A percentile compares a stretch with the other conserved stretches of the same genome.
These are phyloP conservation scores for Drosophila lacertosa DNA, from an alignment of 1,140 invertebrate genomes.

Conservation along the genomic window DNA sequence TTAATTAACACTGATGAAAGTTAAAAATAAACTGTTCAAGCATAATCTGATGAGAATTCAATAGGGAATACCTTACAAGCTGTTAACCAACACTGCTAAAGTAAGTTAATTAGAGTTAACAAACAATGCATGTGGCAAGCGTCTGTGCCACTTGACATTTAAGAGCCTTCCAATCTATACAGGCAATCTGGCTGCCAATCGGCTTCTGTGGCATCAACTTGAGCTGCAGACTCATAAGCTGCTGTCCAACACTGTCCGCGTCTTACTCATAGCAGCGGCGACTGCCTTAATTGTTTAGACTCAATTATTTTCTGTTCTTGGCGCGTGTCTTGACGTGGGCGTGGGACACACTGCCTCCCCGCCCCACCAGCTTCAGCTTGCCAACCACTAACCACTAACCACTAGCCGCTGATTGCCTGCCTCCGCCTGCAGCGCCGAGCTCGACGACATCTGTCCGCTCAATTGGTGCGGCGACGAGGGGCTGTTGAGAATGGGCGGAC, in stretches of 20 bases:
- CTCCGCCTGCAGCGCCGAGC: constrained; percentile 2
- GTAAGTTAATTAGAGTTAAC: too few relatives aligned
- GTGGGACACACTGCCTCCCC: constrained; percentile 66
- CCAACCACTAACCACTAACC: constrained; percentile 25
- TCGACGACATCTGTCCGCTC: constrained; percentile 37
- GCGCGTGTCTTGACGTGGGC: constrained; percentile 75
- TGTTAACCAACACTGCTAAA: constrained; percentile 1
- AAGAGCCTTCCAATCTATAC: not conserved
- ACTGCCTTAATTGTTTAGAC: constrained; percentile 24
- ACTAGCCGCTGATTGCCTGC: constrained; percentile 30
- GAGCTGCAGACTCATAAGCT: constrained; percentile 7
- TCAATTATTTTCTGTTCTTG: constrained; percentile 48
- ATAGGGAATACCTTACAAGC: too few relatives aligned
- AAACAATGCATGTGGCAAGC: too few relatives aligned
- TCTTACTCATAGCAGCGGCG: constrained; percentile 29
- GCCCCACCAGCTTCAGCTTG: too few relatives aligned
- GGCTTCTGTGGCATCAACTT: constrained; percentile 1
- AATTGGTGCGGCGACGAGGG: not conserved
- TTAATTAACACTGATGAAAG: too few relatives aligned
- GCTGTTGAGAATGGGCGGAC: constrained; percentile 50
- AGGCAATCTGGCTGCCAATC: constrained; percentile 1
- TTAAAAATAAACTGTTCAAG: too few relatives aligned
- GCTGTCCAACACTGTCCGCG: constrained; percentile 12
- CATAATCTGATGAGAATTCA: too few relatives aligned
- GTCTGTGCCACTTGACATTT: not conserved